Evolutionary conservation across 2,113 vertebrate species (phyloP).

Genomic region (Seriola aureovittata): DNA sequence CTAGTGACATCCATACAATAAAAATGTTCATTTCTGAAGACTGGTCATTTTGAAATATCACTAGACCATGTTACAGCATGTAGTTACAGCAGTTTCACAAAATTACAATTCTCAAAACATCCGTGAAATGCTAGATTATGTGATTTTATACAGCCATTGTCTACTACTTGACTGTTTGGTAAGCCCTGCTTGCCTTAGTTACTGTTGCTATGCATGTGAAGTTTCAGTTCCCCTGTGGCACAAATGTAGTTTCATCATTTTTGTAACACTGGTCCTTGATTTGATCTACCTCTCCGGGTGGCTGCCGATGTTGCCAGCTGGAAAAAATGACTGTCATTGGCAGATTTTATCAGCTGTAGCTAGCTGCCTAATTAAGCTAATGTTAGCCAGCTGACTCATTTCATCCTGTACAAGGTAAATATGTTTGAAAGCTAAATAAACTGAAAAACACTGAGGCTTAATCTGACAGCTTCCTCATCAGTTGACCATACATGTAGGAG

Average conservation of each 20-base stretch:
- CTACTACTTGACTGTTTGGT: neutral
- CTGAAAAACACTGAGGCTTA: no score
- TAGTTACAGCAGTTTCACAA: neutral
- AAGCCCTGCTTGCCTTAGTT: neutral
- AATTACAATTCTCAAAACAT: neutral
- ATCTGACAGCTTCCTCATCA: no score
- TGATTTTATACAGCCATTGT: neutral
- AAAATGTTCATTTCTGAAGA: neutral
- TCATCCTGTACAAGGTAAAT: neutral
- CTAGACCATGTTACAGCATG: neutral
- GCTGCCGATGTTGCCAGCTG: no score
- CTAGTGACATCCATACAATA: neutral
- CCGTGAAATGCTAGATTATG: neutral
- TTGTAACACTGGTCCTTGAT: neutral
- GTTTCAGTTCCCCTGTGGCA: neutral
- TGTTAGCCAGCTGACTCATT: neutral
- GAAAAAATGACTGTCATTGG: no score
- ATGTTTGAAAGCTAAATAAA: neutral
- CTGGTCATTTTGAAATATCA: neutral
- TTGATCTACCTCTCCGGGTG: no score
- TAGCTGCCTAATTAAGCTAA: no score
- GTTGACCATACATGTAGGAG: no score
- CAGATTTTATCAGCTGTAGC: no score
- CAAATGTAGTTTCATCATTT: neutral
- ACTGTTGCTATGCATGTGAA: neutral